Conservation (phyloP, 2,797 vertebrate species). For the Knipowitschia caucasica region DNA sequence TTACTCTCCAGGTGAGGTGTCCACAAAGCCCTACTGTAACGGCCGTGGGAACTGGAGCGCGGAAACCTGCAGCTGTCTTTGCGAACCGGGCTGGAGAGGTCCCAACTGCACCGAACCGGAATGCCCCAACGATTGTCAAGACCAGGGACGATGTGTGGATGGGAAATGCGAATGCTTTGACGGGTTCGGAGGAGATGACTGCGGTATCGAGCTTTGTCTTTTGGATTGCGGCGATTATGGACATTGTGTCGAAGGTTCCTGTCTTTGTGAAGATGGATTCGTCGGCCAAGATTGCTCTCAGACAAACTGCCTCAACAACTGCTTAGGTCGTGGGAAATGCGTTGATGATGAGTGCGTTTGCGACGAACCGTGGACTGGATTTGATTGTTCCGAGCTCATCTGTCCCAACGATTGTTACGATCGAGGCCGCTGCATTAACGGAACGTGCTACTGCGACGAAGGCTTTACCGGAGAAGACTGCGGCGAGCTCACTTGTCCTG, state of each 20-base stretch:
- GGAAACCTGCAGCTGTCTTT: conserved; percentile 83
- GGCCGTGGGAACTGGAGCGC: conserved; percentile 91
- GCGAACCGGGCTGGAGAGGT: conserved; percentile 82
- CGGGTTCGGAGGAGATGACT: conserved; percentile 85
- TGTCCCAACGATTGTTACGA: conserved; percentile 95
- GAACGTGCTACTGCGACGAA: conserved; percentile 90
- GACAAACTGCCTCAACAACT: conserved; percentile 88
- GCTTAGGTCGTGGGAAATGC: conserved; percentile 84
- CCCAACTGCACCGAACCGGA: conserved; percentile 85
- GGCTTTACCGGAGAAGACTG: conserved; percentile 91
- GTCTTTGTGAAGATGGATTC: conserved; percentile 87
- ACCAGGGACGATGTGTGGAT: conserved; percentile 90
- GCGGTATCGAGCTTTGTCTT: conserved; percentile 83
- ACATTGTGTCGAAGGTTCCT: conserved; percentile 82
- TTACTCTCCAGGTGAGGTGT: conserved; percentile 77
- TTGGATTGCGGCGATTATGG: conserved; percentile 84
- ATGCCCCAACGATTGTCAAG: conserved; percentile 89
- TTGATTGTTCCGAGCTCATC: conserved; percentile 90
- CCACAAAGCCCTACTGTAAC: conserved; percentile 88
- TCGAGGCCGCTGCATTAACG: conserved; percentile 89
- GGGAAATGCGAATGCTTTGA: conserved; percentile 91
- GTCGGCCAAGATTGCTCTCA: conserved; percentile 82
- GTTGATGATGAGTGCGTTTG: conserved; percentile 89
- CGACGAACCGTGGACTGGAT: conserved; percentile 88
- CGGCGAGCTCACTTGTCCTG: conserved; percentile 80